These are phyloP conservation scores for Eriocheir sinensis DNA, from an alignment of 1,140 invertebrate species.

Conservation along the genomic window DNA sequence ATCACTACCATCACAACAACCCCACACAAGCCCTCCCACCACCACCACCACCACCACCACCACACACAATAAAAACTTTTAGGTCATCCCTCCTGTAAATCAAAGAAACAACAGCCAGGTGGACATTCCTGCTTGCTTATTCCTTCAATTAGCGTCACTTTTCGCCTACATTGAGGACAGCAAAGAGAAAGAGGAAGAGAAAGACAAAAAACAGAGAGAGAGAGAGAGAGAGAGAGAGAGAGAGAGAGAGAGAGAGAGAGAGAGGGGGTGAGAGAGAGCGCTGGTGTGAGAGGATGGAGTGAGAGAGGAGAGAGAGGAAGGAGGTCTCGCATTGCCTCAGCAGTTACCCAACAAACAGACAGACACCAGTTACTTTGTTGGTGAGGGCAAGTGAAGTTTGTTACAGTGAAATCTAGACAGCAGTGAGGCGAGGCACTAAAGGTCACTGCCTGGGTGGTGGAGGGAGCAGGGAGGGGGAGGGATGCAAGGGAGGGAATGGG, in stretches of 20 bases:
- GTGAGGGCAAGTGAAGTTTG: not conserved
- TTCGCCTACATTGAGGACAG: too few species aligned
- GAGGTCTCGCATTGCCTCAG: not conserved
- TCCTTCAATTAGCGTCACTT: too few species aligned
- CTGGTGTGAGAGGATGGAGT: not conserved
- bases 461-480: not conserved
- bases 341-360: not conserved
- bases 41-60: too few species aligned
- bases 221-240: constrained; percentile 2
- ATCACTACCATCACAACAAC: too few species aligned
- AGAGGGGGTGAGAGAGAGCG: not conserved
- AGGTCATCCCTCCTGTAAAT: too few species aligned
- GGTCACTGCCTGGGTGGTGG: not conserved
- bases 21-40: too few species aligned
- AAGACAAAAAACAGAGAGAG: not conserved
- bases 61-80: too few species aligned
- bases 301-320: too few species aligned
- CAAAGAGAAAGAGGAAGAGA: too few species aligned
- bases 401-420: constrained; percentile 6
- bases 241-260: constrained; percentile 22
- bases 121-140: too few species aligned
- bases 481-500: not conserved
- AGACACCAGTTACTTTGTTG: constrained; percentile 1
- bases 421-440: constrained; percentile 4
- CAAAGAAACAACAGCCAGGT: too few species aligned